Conservation (phyloP, 1,140 invertebrate species). For the Helicoverpa zea region DNA sequence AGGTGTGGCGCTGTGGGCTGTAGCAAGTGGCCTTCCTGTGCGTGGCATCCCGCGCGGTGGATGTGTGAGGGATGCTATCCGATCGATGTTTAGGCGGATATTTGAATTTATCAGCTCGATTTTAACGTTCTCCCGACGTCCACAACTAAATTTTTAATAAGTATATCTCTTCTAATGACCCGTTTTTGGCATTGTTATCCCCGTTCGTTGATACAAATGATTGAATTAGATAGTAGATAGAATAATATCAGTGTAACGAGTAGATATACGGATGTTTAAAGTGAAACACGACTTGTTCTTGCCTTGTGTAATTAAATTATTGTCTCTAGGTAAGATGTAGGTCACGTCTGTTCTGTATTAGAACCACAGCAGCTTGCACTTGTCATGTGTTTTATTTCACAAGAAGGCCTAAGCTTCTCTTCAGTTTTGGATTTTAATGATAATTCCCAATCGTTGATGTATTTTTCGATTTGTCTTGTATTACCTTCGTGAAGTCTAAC, state of each 20-base stretch:
- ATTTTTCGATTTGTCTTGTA: constrained; percentile 47
- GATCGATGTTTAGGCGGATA: background rate
- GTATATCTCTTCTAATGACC: constrained; percentile 42
- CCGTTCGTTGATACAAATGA: constrained; percentile 44
- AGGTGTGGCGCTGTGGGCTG: background rate
- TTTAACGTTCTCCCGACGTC: constrained; percentile 38
- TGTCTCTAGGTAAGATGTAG: constrained; percentile 48
- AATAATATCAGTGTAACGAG: constrained; percentile 42
- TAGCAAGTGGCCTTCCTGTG: constrained; percentile 28
- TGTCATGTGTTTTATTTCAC: constrained; percentile 31
- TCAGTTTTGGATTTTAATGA: constrained; percentile 30
- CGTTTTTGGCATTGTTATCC: constrained; percentile 46
- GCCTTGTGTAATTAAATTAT: constrained; percentile 54
- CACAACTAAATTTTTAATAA: constrained; percentile 33
- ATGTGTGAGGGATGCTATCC: background rate
- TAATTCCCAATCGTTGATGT: constrained; percentile 39
- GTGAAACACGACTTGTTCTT: constrained; percentile 53
- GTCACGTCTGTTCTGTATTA: constrained; percentile 43
- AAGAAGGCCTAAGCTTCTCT: constrained; percentile 52
- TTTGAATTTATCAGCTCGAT: constrained; percentile 43
- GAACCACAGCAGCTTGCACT: constrained; percentile 49
- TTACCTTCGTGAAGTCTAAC: constrained; percentile 30
- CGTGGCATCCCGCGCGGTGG: background rate
- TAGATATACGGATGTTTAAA: constrained; percentile 50
- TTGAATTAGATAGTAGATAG: constrained; percentile 42